Evolutionary conservation across 1,140 invertebrate species (phyloP), one percentile per base, ranked within the genome.

Genomic region (Heliconius hewitsoni): DNA sequence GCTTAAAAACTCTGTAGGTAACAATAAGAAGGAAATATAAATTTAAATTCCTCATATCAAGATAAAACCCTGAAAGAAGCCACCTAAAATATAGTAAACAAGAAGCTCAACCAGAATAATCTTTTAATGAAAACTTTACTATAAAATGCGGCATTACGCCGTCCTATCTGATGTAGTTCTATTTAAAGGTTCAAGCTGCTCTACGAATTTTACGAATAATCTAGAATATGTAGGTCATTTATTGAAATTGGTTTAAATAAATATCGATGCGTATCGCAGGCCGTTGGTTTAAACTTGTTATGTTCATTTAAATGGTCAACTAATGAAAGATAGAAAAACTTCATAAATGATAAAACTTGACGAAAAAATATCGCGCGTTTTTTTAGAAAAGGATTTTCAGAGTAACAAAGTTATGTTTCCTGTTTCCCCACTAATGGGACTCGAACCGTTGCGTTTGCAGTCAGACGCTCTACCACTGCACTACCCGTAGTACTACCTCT

Each of bases 201-300:
- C 60, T 30, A 66, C 60, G 60, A 27, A 66, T 66, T 57, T n/a
- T 57, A 50, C 27, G n/a, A 79, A 79, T 66, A 71, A 50, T 75
- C 50, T 71, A 71, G 73, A 52, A 72, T 78, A 81, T 81, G 78
- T 81, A 27, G 57, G 73, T 57, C 82, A 82, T 85, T 84, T 84
- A 87, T 87, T 82, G 84, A 85, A 85, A 87, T 87, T 84, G 84
- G 60, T 80, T 79, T 76, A 73, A 76, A 80, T 74, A 76, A 77
- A 78, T 81, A 84, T 66, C 8, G n/a, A n/a, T 66, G 60, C 23
- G 23, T 66, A 66, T 66, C 60, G 23, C 60, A 66, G 60, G 9
- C 27, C 9, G 9, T 30, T 16, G 11, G 0, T 18, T 27, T 60
- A 23, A n/a, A 66, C 27, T 66, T 66, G 60, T 30, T 66, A 13